Percentiles rank a stretch among this genome's conserved stretches.
Conservation (phyloP, 2,797 vertebrate genomes). For the Streptopelia turtur region DNA sequence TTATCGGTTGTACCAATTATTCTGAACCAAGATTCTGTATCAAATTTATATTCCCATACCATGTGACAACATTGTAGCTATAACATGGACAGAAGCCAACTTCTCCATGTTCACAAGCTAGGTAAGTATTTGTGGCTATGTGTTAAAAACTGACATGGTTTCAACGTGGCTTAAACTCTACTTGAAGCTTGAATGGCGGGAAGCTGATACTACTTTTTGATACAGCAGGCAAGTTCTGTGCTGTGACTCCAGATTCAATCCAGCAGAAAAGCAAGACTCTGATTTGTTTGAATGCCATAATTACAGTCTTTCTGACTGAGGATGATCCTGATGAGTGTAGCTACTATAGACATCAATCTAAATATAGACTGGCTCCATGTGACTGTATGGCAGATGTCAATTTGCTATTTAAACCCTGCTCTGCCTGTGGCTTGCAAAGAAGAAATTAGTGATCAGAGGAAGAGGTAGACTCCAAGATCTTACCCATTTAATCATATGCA, state of each 20-base stretch:
- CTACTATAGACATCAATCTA: neutral
- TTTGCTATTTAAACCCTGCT: conserved; percentile 30
- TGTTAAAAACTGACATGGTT: neutral
- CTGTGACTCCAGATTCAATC: neutral
- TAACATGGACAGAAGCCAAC: neutral
- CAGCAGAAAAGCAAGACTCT: neutral
- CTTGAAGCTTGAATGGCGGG: neutral
- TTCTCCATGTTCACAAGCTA: neutral
- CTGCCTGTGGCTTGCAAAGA: neutral
- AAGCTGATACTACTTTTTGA: neutral
- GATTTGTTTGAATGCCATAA: neutral
- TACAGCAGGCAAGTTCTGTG: neutral
- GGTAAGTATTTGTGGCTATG: neutral
- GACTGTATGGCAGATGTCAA: neutral
- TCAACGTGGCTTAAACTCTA: neutral
- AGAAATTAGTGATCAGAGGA: neutral
- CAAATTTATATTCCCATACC: neutral
- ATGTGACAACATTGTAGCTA: neutral
- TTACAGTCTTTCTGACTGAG: neutral
- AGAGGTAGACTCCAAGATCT: neutral
- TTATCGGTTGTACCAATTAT: neutral
- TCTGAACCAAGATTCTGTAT: neutral
- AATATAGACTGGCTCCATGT: neutral
- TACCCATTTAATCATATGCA: neutral
- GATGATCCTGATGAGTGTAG: neutral